A percentile compares a stretch with the other conserved stretches of the same genome.
These are phyloP conservation scores for Diadegma fenestrale DNA, from an alignment of 2,888 invertebrate genomes.

Conservation along the genomic window DNA sequence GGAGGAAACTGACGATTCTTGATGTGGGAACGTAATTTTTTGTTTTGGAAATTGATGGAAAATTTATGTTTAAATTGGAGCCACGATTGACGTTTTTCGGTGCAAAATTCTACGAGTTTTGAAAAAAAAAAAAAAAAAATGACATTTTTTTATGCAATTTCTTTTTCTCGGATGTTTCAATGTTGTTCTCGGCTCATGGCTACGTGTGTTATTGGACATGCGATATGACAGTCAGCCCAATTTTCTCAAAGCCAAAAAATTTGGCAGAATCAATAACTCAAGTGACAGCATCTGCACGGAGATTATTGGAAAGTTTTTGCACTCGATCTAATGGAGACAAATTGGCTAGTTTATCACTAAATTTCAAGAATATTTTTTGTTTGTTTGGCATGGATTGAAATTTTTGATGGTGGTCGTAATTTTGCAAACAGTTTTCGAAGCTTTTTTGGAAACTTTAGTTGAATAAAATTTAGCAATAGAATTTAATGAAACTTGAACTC, in stretches of 20 bases:
- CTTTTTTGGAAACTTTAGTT: not conserved
- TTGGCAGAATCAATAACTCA: not conserved
- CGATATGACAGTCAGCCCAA: conserved; percentile 47
- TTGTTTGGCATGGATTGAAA: not conserved
- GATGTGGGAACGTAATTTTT: too few species aligned
- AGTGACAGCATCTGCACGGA: conserved; percentile 9
- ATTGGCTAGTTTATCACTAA: not conserved
- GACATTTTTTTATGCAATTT: not conserved
- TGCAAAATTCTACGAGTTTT: too few species aligned
- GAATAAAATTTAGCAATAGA: too few species aligned
- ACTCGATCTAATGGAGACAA: not conserved
- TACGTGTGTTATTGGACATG: conserved; percentile 35
- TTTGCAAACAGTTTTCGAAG: not conserved
- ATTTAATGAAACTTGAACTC: not conserved
- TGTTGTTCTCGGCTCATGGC: conserved; percentile 27
- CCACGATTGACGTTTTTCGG: too few species aligned
- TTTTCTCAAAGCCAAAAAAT: conserved; percentile 6
- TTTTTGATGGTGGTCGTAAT: not conserved
- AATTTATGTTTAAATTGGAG: too few species aligned
- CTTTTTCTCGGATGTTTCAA: conserved; percentile 10
- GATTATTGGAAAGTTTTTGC: not conserved
- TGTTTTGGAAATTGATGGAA: too few species aligned
- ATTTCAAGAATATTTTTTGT: not conserved
- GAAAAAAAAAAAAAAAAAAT: too few species aligned
- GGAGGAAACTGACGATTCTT: not conserved